Base-by-base conservation (phyloP, 2,113 vertebrate genomes). In the Otus sunia region DNA sequence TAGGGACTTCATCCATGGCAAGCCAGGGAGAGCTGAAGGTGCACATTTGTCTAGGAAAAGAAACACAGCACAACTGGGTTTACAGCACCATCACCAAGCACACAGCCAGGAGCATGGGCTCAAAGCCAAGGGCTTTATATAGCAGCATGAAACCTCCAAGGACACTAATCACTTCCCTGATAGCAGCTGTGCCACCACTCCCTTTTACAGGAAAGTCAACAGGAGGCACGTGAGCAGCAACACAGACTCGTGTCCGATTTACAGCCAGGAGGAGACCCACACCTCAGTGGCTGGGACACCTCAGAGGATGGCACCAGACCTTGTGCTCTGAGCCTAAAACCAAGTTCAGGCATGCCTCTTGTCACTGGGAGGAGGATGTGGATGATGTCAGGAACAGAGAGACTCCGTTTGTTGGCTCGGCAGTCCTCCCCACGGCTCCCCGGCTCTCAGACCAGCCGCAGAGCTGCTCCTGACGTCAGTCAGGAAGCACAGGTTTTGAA, bases 401-500 rank as follows among this genome's bases (percentile, higher is more conserved):
- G 37, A 6, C 13, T 66, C 68, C 8, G 4, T 15, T 45, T 1
- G 0, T 10, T 62, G 77, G 73, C 86, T 86, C 1, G 0, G 74
- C 58, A 41, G 19, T 19, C 17, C 29, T 88, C 27, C 60, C 55
- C 56, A 16, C 0, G 0, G 77, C 68, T 76, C 62, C 66, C 3
- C 0, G 1, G 64, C 64, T 39, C 84, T n/a, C 1, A 3, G 80
- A 64, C 43, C 0, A 0, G 52, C 66, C 2, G 0, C 72, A 64
- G 88, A 64, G 88, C 90, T 64, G 49, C 56, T 93, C 69, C 80
- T 93, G 92, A 92, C 13, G 52, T 95, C 90, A 93, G 88, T 60
- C 88, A 93, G 94, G 78, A 95, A 90, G 92, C 92, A 93, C 88
- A 95, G 90, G 85, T 92, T 96, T 94, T 72, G 39, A 60, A 88